phyloP scores from a whole-genome alignment of 2,888 invertebrate species.

The Itoplectis maculator region DNA sequence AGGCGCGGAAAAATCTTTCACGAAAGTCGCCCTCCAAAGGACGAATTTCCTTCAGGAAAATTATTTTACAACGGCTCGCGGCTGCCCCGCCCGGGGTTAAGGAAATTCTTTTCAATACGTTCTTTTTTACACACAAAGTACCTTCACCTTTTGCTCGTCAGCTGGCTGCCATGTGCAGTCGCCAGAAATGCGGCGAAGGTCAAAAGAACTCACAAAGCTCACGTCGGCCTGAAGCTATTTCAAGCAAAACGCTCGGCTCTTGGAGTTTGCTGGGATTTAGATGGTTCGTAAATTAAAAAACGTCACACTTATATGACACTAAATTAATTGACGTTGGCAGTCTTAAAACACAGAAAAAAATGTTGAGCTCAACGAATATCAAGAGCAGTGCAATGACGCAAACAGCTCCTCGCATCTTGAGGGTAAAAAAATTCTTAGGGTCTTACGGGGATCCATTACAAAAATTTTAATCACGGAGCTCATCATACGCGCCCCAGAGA shows the following conservation, averaged over 20 bases:
- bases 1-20: neutral
- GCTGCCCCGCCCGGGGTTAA: neutral
- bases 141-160: neutral
- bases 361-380: neutral
- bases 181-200: neutral
- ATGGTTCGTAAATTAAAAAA: too few species aligned
- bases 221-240: too few species aligned
- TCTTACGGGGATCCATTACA: neutral
- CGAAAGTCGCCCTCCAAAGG: neutral
- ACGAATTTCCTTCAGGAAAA: constrained; percentile 35
- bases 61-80: constrained; percentile 6
- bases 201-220: neutral
- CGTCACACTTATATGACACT: too few species aligned
- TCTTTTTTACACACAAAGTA: neutral
- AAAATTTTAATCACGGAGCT: constrained; percentile 29
- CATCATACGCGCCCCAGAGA: neutral
- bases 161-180: neutral
- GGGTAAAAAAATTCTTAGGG: neutral
- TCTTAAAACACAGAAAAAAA: neutral
- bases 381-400: neutral
- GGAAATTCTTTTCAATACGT: neutral
- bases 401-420: neutral
- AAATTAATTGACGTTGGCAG: too few species aligned
- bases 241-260: too few species aligned
- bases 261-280: too few species aligned